phyloP scores from a whole-genome alignment of 2,888 invertebrate genomes.

The Petrolisthes manimaculis region DNA sequence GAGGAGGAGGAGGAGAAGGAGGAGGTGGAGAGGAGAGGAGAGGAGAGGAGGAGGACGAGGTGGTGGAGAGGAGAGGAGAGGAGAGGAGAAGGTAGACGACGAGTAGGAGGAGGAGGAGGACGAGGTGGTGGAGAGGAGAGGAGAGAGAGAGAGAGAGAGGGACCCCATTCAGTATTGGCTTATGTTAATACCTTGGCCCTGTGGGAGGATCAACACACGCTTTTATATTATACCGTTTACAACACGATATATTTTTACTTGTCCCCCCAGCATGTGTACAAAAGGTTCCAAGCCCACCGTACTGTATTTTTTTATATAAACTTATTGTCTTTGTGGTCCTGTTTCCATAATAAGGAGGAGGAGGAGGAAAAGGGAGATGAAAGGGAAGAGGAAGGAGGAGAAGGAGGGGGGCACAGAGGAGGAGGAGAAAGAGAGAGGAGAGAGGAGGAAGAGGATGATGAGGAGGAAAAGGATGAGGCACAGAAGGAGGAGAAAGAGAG shows the following conservation, averaged over 20 bases:
- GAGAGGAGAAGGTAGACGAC: not conserved
- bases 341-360: not conserved
- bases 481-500: not conserved
- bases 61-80: not conserved
- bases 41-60: not conserved
- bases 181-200: not conserved
- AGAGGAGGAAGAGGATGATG: not conserved
- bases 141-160: slow-evolving; percentile 17
- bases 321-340: too few relatives aligned
- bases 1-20: not conserved
- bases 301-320: too few relatives aligned
- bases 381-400: not conserved
- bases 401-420: not conserved
- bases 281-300: too few relatives aligned
- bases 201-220: not conserved
- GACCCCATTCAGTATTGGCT: not conserved
- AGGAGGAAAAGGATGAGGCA: not conserved
- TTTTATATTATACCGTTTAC: too few relatives aligned
- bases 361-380: not conserved
- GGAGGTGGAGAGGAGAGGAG: not conserved
- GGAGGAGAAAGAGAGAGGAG: not conserved
- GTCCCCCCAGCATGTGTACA: too few relatives aligned
- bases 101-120: not conserved
- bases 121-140: not conserved
- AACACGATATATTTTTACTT: too few relatives aligned